Conservation (phyloP, 2,888 invertebrate species). For the Leucophora obtusa region DNA sequence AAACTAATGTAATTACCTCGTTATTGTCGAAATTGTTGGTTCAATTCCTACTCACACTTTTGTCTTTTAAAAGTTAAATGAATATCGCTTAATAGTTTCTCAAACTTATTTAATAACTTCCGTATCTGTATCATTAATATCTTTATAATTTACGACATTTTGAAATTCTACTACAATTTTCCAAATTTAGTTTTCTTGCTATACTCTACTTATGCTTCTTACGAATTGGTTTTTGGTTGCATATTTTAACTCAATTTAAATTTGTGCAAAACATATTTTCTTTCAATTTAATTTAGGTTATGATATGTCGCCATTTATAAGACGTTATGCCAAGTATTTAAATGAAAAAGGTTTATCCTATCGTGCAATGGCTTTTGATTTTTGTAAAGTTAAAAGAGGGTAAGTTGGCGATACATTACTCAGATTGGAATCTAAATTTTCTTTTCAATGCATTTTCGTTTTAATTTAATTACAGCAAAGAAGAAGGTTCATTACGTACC, state of each 20-base stretch:
- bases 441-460: slow-evolving; percentile 13
- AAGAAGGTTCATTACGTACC: slow-evolving; percentile 96
- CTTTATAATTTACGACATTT: not conserved
- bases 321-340: slow-evolving; percentile 98
- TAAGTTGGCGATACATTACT: slow-evolving; percentile 79
- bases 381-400: slow-evolving; percentile 99
- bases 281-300: slow-evolving; percentile 83
- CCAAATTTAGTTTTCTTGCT: not conserved
- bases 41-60: no score
- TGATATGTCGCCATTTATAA: slow-evolving; percentile 99
- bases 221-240: not conserved
- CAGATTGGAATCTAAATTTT: not conserved
- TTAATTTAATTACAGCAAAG: slow-evolving; percentile 84
- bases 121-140: not conserved
- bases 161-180: not conserved
- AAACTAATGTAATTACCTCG: no score
- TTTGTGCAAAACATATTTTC: not conserved
- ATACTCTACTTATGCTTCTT: not conserved
- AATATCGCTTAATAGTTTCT: no score
- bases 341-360: slow-evolving; percentile 99
- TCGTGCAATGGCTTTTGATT: slow-evolving; percentile 99
- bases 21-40: no score
- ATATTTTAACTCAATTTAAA: not conserved
- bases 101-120: no score
- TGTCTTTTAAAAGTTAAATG: no score